phyloP scores from a whole-genome alignment of 2,797 vertebrate genomes.

The Hemitrygon akajei region DNA sequence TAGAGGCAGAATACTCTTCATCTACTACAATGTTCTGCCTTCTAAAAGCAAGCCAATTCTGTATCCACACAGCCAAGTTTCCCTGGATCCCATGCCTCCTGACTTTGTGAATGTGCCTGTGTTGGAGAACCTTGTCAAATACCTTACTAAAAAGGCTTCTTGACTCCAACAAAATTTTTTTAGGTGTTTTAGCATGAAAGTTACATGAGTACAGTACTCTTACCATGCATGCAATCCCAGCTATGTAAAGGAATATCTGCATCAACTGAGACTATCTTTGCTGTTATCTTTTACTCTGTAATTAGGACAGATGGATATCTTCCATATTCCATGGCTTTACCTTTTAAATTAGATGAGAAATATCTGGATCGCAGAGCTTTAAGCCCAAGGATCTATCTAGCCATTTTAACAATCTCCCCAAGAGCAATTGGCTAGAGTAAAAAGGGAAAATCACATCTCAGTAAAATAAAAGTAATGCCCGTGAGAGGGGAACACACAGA shows the following conservation, averaged over 20 bases:
- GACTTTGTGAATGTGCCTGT: too few species aligned
- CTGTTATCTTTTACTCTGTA: neutral
- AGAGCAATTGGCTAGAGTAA: neutral
- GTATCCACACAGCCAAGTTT: too few species aligned
- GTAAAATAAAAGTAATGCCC: neutral
- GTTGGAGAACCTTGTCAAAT: too few species aligned
- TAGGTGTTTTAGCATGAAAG: neutral
- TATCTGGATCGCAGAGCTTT: neutral
- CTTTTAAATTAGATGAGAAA: slow-evolving; percentile 19
- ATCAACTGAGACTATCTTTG: neutral
- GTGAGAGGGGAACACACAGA: neutral
- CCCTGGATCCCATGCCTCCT: too few species aligned
- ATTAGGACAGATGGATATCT: neutral
- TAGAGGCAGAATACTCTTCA: too few species aligned
- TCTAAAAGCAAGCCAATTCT: too few species aligned
- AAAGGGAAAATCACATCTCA: slow-evolving; percentile 8
- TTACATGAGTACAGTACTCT: neutral
- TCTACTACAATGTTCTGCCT: too few species aligned
- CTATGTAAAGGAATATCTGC: neutral
- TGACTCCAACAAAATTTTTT: neutral
- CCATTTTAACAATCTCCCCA: neutral
- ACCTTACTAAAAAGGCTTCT: neutral
- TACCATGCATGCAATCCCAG: neutral
- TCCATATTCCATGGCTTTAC: neutral
- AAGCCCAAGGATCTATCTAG: neutral